Evolutionary conservation across 2,888 invertebrate genomes (phyloP).

Genomic region (Crematogaster levior): DNA sequence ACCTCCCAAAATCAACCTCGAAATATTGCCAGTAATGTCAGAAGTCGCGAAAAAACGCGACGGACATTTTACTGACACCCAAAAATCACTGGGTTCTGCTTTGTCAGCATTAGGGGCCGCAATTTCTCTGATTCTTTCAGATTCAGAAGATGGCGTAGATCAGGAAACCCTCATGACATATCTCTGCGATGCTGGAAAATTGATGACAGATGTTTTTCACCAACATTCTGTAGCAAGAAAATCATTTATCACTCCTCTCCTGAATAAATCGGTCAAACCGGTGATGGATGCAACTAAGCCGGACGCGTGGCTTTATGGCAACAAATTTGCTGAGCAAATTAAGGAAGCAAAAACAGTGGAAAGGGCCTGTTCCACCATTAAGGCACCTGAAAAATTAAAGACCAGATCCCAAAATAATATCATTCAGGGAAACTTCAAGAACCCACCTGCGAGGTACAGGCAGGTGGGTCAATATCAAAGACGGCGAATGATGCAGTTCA

Average conservation of each 20-base stretch:
- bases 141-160: neutral
- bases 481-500: conserved; percentile 41
- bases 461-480: conserved; percentile 53
- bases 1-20: neutral
- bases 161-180: neutral
- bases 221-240: conserved; percentile 9
- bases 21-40: neutral
- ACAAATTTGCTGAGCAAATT: conserved; percentile 59
- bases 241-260: conserved; percentile 44
- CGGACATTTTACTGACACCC: neutral
- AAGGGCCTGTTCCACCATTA: conserved; percentile 54
- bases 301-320: conserved; percentile 58
- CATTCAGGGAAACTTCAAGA: conserved; percentile 63
- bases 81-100: neutral
- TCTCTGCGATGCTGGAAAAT: neutral
- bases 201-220: neutral
- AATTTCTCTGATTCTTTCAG: neutral
- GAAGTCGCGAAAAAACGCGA: neutral
- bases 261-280: conserved; percentile 51
- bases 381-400: conserved; percentile 32
- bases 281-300: conserved; percentile 7
- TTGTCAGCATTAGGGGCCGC: conserved; percentile 3
- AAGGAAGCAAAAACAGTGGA: conserved; percentile 64
- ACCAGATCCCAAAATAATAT: no score
- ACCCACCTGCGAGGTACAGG: conserved; percentile 52